Conservation (phyloP, 2,888 invertebrate species). For the Drosophila subquinaria region DNA sequence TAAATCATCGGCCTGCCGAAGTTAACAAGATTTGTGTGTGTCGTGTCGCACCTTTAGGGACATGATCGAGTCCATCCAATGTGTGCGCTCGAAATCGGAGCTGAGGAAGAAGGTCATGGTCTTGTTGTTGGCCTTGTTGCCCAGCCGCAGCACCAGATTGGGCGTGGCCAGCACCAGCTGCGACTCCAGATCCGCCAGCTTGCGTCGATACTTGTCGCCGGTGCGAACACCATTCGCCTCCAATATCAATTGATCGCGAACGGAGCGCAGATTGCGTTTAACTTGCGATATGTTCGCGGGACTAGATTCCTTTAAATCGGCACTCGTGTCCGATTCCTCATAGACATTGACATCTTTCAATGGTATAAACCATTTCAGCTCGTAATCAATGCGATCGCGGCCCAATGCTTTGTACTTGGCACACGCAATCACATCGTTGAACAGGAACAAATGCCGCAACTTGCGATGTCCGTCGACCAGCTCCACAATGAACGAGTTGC, state of each 20-base stretch:
- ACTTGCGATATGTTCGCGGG: slow-evolving; percentile 93
- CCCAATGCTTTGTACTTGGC: slow-evolving; percentile 97
- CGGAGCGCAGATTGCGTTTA: slow-evolving; percentile 94
- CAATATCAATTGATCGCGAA: slow-evolving; percentile 93
- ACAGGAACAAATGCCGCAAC: slow-evolving; percentile 95
- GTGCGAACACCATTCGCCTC: slow-evolving; percentile 87
- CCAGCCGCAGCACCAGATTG: slow-evolving; percentile 93
- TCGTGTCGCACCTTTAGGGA: slow-evolving; percentile 86
- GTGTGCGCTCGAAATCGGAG: slow-evolving; percentile 96
- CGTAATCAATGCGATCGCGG: slow-evolving; percentile 94
- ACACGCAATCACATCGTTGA: slow-evolving; percentile 97
- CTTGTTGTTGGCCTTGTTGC: slow-evolving; percentile 89
- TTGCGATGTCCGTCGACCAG: slow-evolving; percentile 95
- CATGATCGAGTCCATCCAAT: slow-evolving; percentile 97
- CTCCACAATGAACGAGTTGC: slow-evolving; percentile 97
- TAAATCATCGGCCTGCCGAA: no score
- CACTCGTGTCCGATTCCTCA: slow-evolving; percentile 87
- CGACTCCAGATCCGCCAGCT: slow-evolving; percentile 95
- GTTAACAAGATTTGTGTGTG: no score
- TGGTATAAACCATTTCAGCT: slow-evolving; percentile 97
- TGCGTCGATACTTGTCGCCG: slow-evolving; percentile 95
- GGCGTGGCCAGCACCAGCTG: slow-evolving; percentile 96
- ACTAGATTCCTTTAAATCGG: slow-evolving; percentile 90
- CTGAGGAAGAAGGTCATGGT: slow-evolving; percentile 95
- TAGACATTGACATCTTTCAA: slow-evolving; percentile 92